Conservation (phyloP, 1,140 invertebrate genomes). For the Campodea augens region DNA sequence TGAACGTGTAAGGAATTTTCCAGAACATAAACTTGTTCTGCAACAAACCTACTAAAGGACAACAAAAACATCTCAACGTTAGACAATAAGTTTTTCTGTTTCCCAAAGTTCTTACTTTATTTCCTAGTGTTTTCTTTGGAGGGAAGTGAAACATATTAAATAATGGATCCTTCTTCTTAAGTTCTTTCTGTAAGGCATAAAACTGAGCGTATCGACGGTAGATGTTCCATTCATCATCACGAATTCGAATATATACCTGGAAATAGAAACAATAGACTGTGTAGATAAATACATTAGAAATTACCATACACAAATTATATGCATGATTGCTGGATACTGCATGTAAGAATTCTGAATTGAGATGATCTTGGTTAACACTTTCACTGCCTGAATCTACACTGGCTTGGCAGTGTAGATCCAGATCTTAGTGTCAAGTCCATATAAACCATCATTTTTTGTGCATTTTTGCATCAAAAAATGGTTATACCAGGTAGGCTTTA, state of each 20-base stretch:
- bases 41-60: constrained; percentile 5
- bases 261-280: constrained; percentile 17
- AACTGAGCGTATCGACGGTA: constrained; percentile 82
- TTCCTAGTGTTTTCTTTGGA: constrained; percentile 78
- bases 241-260: constrained; percentile 63
- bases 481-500: too few species aligned
- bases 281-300: too few species aligned
- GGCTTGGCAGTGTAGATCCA: too few species aligned
- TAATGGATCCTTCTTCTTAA: constrained; percentile 61
- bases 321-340: background rate
- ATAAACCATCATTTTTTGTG: too few species aligned
- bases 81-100: background rate
- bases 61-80: constrained; percentile 1
- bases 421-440: too few species aligned
- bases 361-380: too few species aligned
- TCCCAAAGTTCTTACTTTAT: constrained; percentile 40
- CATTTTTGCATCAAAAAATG: too few species aligned
- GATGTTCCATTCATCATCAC: constrained; percentile 81
- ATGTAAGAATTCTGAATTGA: constrained; percentile 2
- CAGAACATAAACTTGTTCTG: background rate
- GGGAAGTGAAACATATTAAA: constrained; percentile 71
- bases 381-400: too few species aligned
- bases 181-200: constrained; percentile 52
- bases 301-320: too few species aligned
- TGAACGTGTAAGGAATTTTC: constrained; percentile 2